Evolutionary conservation across 2,888 invertebrate genomes (phyloP).

Genomic region (Holacanthella duospinosa): DNA sequence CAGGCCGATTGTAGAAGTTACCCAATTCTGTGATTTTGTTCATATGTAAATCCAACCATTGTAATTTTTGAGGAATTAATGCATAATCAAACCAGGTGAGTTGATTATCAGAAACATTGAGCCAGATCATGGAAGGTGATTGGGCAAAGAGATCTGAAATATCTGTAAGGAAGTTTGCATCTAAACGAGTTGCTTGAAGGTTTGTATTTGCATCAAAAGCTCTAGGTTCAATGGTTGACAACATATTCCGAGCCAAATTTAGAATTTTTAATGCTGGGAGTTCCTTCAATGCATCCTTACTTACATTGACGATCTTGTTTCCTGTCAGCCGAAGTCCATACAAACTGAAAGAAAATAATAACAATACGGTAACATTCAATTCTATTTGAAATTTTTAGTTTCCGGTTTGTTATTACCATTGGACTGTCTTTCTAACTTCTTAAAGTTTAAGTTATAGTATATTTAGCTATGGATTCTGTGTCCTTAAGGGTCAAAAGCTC

Average conservation of each 20-base stretch:
- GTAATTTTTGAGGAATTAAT: constrained; percentile 66
- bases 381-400: no score
- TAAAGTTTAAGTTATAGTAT: no score
- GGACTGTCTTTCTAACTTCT: no score
- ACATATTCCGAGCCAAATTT: constrained; percentile 76
- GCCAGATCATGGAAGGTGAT: constrained; percentile 70
- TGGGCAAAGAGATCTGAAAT: constrained; percentile 73
- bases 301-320: constrained; percentile 72
- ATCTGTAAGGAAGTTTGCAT: constrained; percentile 71
- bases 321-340: constrained; percentile 79
- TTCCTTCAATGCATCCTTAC: constrained; percentile 65
- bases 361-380: no score
- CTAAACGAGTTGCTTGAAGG: constrained; percentile 74
- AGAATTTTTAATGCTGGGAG: constrained; percentile 71
- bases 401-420: no score
- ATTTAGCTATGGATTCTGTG: no score
- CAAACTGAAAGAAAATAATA: constrained; percentile 43
- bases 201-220: constrained; percentile 68
- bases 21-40: constrained; percentile 48
- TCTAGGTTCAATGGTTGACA: constrained; percentile 64
- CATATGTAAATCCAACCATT: constrained; percentile 82
- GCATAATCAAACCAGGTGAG: constrained; percentile 80
- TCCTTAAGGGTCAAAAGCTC: no score
- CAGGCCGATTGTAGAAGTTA: constrained; percentile 27
- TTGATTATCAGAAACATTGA: constrained; percentile 83